A percentile compares a stretch with the other conserved stretches of the same genome.
These are phyloP conservation scores for Chelon labrosus DNA, from an alignment of 2,797 vertebrate genomes.

Conservation along the genomic window DNA sequence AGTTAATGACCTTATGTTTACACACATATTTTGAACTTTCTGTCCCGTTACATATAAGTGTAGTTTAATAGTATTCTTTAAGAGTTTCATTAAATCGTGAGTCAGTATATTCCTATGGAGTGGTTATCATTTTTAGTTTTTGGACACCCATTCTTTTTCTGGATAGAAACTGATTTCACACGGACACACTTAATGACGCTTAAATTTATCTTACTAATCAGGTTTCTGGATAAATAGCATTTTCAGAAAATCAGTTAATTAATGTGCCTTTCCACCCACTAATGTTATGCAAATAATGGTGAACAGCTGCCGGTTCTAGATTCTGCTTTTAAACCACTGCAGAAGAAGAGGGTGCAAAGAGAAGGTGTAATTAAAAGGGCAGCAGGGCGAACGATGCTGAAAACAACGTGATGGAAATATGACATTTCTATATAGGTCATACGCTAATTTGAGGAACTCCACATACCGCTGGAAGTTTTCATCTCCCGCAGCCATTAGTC, in stretches of 20 bases:
- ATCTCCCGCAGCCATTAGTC: not conserved
- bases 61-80: not conserved
- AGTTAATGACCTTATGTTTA: not conserved
- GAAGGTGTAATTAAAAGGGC: not conserved
- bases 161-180: not conserved
- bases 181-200: not conserved
- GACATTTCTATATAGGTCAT: not conserved
- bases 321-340: not conserved
- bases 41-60: not conserved
- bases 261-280: not conserved
- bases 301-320: not conserved
- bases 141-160: not conserved
- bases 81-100: not conserved
- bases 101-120: not conserved
- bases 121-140: not conserved
- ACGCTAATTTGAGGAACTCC: not conserved
- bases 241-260: not conserved
- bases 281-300: not conserved
- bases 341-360: not conserved
- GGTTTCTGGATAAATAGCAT: not conserved
- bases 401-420: not conserved
- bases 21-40: not conserved
- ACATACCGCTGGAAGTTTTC: not conserved
- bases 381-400: not conserved
- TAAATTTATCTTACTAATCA: not conserved